Percentiles rank a stretch among this genome's conserved stretches.
These are phyloP conservation scores for Andrena dorsata DNA, from an alignment of 2,888 invertebrate genomes.

Conservation along the genomic window DNA sequence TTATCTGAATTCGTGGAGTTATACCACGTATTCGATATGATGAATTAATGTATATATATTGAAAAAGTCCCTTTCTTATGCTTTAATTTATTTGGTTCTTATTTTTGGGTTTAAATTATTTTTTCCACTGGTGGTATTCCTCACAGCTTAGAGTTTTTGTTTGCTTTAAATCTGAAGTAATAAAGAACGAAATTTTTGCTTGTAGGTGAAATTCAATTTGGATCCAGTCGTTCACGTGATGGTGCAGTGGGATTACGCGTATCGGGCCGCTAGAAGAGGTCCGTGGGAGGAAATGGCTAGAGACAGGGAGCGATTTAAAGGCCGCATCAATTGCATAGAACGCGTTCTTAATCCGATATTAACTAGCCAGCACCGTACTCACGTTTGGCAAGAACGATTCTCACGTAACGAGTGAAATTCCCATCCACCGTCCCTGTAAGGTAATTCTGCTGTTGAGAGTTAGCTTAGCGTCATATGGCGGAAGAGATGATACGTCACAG, in stretches of 20 bases:
- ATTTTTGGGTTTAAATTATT: too few species aligned
- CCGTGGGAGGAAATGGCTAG: constrained; percentile 87
- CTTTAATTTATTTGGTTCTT: too few species aligned
- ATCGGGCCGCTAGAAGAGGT: constrained; percentile 86
- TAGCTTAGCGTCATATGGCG: neutral
- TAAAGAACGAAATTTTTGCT: constrained; percentile 60
- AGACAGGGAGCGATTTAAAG: constrained; percentile 86
- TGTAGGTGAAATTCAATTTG: constrained; percentile 86
- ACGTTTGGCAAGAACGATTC: constrained; percentile 85
- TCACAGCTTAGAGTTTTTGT: neutral
- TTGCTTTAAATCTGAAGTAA: constrained; percentile 14
- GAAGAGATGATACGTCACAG: constrained; percentile 43
- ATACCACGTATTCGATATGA: too few species aligned
- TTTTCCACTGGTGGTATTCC: too few species aligned
- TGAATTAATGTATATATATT: too few species aligned
- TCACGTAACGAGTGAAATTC: constrained; percentile 55
- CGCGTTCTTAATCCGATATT: constrained; percentile 84
- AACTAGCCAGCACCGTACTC: constrained; percentile 84
- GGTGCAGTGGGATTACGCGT: constrained; percentile 87
- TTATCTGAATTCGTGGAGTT: too few species aligned
- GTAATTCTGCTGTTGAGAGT: constrained; percentile 31
- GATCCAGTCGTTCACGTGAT: constrained; percentile 85
- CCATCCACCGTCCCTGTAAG: constrained; percentile 20
- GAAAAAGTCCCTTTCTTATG: too few species aligned
- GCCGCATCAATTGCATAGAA: constrained; percentile 83